Evolutionary conservation across 2,113 vertebrate genomes (phyloP).

Genomic region (Copsychus sechellarum): DNA sequence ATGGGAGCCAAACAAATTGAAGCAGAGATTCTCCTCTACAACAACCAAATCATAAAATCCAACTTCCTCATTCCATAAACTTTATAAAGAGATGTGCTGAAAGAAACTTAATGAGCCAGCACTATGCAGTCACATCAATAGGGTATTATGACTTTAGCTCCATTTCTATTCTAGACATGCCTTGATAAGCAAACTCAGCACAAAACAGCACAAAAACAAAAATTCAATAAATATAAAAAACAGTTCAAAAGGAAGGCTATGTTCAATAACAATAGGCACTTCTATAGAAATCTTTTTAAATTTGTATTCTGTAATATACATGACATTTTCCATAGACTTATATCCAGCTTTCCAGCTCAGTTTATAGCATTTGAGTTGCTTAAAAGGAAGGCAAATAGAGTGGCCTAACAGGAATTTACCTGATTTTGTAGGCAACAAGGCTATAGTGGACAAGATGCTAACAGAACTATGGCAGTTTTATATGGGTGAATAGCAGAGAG

Average conservation of each 20-base stretch:
- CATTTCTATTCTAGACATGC: background rate
- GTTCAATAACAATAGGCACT: background rate
- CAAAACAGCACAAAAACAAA: background rate
- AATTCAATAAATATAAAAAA: background rate
- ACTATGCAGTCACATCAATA: background rate
- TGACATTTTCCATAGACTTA: background rate
- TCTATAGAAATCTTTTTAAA: background rate
- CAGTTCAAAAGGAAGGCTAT: background rate
- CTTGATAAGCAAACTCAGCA: background rate
- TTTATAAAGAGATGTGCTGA: background rate
- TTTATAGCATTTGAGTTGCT: background rate
- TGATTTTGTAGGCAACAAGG: background rate
- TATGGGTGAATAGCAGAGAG: background rate
- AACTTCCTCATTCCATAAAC: background rate
- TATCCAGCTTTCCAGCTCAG: background rate
- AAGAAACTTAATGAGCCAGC: background rate
- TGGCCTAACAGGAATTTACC: background rate
- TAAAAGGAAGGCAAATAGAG: background rate
- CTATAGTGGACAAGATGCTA: background rate
- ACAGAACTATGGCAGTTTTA: background rate
- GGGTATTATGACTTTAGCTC: background rate
- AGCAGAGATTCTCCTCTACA: background rate
- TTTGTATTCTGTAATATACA: background rate
- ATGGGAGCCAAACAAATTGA: background rate
- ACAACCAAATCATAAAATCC: background rate